phyloP scores from a whole-genome alignment of 2,888 invertebrate species.

The Anthrax anthrax region DNA sequence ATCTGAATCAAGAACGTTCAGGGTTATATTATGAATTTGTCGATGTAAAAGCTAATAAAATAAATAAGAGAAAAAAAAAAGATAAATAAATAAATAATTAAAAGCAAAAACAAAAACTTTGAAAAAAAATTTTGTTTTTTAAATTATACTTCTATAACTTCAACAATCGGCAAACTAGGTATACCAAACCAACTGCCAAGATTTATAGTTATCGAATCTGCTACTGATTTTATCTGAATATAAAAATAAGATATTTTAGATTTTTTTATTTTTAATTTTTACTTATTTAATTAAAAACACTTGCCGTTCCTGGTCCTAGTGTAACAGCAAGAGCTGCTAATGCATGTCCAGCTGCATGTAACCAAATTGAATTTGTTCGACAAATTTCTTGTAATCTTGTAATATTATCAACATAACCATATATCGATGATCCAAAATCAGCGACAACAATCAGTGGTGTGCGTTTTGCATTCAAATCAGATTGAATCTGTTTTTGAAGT shows the following conservation, averaged over 20 bases:
- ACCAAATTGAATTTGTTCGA: slow-evolving; percentile 63
- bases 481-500: slow-evolving; percentile 63
- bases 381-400: slow-evolving; percentile 61
- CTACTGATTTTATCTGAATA: slow-evolving; percentile 37
- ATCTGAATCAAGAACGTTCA: slow-evolving; percentile 33
- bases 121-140: slow-evolving; percentile 21
- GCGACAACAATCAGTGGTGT: slow-evolving; percentile 66
- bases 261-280: slow-evolving; percentile 1
- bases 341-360: slow-evolving; percentile 80
- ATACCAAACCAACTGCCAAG: slow-evolving; percentile 86
- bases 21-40: slow-evolving; percentile 28
- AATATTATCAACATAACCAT: slow-evolving; percentile 74
- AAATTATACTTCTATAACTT: slow-evolving; percentile 39
- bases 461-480: slow-evolving; percentile 60
- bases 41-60: slow-evolving; percentile 27
- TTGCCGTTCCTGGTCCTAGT: slow-evolving; percentile 32
- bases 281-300: not conserved
- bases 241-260: no score
- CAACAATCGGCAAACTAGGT: slow-evolving; percentile 77
- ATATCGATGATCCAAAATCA: slow-evolving; percentile 67
- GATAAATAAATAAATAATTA: no score
- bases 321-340: slow-evolving; percentile 59
- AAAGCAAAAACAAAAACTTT: no score
- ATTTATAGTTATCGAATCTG: slow-evolving; percentile 83
- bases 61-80: no score